Percentiles rank a stretch among this genome's conserved stretches.
These are phyloP conservation scores for Cepaea hortensis DNA, from an alignment of 2,888 invertebrate genomes.

Conservation along the genomic window DNA sequence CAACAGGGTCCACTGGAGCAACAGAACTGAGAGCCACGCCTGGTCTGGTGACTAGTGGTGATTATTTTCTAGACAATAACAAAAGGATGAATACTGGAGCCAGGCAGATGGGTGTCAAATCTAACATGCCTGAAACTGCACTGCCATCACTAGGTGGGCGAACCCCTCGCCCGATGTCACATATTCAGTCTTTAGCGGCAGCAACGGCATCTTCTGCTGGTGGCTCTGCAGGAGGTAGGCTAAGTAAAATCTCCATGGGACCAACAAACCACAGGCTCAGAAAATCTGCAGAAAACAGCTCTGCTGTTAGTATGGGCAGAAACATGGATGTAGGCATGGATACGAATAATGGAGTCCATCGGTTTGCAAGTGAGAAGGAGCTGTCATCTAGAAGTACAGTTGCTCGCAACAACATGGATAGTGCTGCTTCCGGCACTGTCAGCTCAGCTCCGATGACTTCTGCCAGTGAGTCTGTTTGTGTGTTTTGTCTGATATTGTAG, in stretches of 20 bases:
- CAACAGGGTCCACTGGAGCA: too few species aligned
- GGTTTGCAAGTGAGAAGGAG: conserved; percentile 24
- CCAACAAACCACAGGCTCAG: conserved; percentile 24
- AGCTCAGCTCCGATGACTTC: neutral
- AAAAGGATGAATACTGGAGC: conserved; percentile 30
- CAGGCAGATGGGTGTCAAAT: conserved; percentile 19
- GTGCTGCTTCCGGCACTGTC: neutral
- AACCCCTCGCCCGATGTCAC: conserved; percentile 42
- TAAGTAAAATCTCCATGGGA: conserved; percentile 47
- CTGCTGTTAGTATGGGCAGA: neutral
- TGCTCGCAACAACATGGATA: neutral
- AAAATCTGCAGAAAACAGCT: conserved; percentile 18
- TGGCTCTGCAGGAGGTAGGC: conserved; percentile 43
- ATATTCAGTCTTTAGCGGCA: conserved; percentile 23
- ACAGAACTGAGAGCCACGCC: conserved; percentile 37
- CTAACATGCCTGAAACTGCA: conserved; percentile 43
- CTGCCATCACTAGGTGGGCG: conserved; percentile 47
- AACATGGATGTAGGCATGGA: neutral
- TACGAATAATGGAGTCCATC: conserved; percentile 17
- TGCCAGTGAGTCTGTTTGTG: neutral
- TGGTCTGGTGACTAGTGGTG: conserved; percentile 35
- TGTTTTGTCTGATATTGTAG: too few species aligned
- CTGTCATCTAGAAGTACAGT: conserved; percentile 1
- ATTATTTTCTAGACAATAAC: neutral
- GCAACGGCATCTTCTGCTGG: conserved; percentile 31